Conservation (phyloP, 2,888 invertebrate species). For the Gnatocerus cornutus region DNA sequence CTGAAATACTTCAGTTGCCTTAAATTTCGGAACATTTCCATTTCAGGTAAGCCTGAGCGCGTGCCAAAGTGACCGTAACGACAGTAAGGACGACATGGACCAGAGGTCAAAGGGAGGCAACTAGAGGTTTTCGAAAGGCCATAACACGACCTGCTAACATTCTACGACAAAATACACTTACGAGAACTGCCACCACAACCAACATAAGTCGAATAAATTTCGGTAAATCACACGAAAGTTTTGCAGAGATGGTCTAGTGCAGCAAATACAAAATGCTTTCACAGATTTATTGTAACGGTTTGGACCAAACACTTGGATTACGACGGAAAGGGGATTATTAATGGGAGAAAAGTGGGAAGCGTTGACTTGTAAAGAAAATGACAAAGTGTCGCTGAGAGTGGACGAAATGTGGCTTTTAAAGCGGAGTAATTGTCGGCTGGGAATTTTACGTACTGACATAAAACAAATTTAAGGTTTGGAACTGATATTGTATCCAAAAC, state of each 20-base stretch:
- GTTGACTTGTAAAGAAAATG: constrained; percentile 11
- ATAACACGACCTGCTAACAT: constrained; percentile 36
- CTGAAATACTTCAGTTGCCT: constrained; percentile 10
- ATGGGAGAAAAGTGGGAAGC: constrained; percentile 15
- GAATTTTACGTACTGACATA: neutral
- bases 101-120: constrained; percentile 37
- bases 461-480: neutral
- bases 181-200: constrained; percentile 19
- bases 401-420: neutral
- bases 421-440: neutral
- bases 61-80: constrained; percentile 41
- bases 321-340: constrained; percentile 2
- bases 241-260: constrained; percentile 25
- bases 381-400: constrained; percentile 8
- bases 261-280: constrained; percentile 21
- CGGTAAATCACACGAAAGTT: constrained; percentile 30
- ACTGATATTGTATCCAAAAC: too few relatives aligned
- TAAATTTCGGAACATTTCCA: constrained; percentile 28
- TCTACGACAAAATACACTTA: constrained; percentile 45
- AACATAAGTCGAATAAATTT: constrained; percentile 34
- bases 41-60: constrained; percentile 41
- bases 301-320: constrained; percentile 15
- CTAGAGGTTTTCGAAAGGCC: constrained; percentile 24
- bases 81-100: constrained; percentile 28
- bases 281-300: constrained; percentile 21